Conservation (phyloP, 2,888 invertebrate genomes). For the Aleiodes leptofemur region DNA sequence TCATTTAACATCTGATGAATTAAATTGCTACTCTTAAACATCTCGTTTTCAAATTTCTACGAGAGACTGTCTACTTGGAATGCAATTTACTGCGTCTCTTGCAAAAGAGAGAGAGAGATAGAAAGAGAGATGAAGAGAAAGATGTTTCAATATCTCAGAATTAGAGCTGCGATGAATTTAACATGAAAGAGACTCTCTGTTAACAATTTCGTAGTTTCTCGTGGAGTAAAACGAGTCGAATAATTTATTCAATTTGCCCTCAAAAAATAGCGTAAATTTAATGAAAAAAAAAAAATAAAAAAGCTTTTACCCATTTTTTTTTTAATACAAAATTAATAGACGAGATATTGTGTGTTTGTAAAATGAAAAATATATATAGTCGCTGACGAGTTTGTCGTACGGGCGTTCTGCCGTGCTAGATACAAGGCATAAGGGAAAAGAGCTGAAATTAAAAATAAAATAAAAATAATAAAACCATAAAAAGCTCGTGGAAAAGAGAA, state of each 20-base stretch:
- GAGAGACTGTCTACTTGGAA: conserved; percentile 64
- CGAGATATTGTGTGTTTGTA: not conserved
- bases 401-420: conserved; percentile 12
- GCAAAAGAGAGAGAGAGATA: conserved; percentile 25
- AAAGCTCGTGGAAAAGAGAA: conserved; percentile 24
- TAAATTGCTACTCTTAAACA: conserved; percentile 68
- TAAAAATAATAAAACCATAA: conserved; percentile 21
- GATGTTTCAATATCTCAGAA: conserved; percentile 22
- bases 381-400: conserved; percentile 23
- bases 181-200: conserved; percentile 6
- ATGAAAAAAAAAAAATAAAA: too few relatives aligned
- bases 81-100: conserved; percentile 65
- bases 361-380: conserved; percentile 28
- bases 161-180: conserved; percentile 2
- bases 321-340: too few relatives aligned
- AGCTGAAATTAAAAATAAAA: conserved; percentile 23
- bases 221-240: conserved; percentile 21
- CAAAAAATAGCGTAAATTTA: too few relatives aligned
- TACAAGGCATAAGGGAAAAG: conserved; percentile 26
- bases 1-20: conserved; percentile 74
- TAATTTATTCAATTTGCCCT: too few relatives aligned
- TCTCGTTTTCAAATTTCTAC: conserved; percentile 60
- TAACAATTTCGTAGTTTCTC: conserved; percentile 34
- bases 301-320: too few relatives aligned
- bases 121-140: not conserved